Evolutionary conservation across 2,113 vertebrate genomes (phyloP).

Genomic region (Leptocoma aspasia): DNA sequence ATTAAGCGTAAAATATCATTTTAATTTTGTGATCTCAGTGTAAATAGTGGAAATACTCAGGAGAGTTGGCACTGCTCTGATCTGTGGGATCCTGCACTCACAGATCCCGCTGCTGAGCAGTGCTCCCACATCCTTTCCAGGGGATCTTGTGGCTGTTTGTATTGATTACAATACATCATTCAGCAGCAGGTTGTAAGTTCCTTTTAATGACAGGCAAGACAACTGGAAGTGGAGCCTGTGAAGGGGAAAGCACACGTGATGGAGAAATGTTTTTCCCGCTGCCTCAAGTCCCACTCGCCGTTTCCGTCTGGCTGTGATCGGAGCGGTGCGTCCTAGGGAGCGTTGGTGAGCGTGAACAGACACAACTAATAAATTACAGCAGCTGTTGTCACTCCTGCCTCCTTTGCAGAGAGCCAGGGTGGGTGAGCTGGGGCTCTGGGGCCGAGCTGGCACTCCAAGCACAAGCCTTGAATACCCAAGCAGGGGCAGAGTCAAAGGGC

Average conservation of each 20-base stretch:
- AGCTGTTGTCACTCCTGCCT: not conserved
- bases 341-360: not conserved
- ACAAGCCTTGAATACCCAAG: not conserved
- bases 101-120: not conserved
- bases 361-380: not conserved
- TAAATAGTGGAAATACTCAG: not conserved
- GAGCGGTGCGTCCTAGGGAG: rapidly evolving
- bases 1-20: slow-evolving; percentile 40
- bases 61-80: not conserved
- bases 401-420: not conserved
- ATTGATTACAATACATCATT: not conserved
- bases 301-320: not conserved
- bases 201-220: slow-evolving; percentile 3
- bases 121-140: not conserved
- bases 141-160: not conserved
- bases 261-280: not conserved
- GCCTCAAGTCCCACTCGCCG: rapidly evolving
- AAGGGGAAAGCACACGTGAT: not conserved
- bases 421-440: not conserved
- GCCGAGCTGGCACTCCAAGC: not conserved
- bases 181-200: not conserved
- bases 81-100: not conserved
- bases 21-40: slow-evolving; percentile 38
- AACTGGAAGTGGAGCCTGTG: not conserved
- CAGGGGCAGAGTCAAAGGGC: not conserved